Percentiles rank a stretch among this genome's conserved stretches.
These are phyloP conservation scores for Corythornis leucogaster DNA, from an alignment of 2,797 vertebrate species.

Conservation along the genomic window DNA sequence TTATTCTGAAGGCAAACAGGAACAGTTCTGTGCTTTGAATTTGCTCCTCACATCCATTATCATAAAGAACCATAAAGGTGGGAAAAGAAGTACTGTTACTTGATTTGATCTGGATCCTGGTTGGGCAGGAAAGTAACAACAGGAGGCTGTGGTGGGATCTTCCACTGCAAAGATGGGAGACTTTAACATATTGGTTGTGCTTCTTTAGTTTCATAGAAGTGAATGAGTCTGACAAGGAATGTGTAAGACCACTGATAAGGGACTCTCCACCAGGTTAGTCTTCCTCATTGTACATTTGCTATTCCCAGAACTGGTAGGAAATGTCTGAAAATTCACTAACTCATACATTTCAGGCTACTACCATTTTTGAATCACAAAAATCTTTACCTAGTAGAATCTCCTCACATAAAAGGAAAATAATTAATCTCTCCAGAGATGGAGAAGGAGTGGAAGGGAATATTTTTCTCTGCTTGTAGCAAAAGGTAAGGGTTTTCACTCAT, in stretches of 20 bases:
- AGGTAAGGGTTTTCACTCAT: neutral
- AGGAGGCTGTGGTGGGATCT: neutral
- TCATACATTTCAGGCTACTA: neutral
- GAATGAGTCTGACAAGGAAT: neutral
- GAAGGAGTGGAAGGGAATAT: neutral
- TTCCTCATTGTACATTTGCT: neutral
- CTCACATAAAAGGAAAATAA: neutral
- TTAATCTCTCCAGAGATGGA: neutral
- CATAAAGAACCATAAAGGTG: neutral
- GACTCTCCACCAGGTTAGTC: neutral
- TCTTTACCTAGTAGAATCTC: neutral
- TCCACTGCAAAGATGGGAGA: neutral
- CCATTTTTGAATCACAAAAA: neutral
- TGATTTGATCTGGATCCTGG: rapidly evolving
- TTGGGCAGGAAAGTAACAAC: neutral
- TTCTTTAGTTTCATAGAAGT: neutral
- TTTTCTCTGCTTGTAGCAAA: neutral
- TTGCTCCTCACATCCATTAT: neutral
- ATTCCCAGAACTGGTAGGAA: neutral
- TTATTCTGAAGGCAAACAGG: neutral
- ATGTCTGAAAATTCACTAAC: neutral
- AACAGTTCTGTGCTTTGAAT: neutral
- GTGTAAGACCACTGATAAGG: neutral
- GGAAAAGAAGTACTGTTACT: neutral
- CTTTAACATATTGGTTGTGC: neutral